These are phyloP conservation scores for Ictidomys tridecemlineatus DNA, from an alignment of 2,113 vertebrate species.

Conservation along the genomic window DNA sequence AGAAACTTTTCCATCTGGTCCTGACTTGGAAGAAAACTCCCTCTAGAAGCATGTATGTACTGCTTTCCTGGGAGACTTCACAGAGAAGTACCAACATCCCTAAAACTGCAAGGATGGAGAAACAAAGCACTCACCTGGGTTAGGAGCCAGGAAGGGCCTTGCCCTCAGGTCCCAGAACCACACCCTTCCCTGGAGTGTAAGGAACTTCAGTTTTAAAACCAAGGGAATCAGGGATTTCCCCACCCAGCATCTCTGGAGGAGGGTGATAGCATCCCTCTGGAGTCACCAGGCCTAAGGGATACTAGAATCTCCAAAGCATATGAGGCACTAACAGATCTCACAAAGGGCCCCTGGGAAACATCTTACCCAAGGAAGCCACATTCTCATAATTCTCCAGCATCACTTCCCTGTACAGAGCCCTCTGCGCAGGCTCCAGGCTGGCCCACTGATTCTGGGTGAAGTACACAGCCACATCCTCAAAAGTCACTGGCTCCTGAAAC, in stretches of 20 bases:
- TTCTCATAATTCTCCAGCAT: constrained; percentile 76
- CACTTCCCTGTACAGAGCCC: constrained; percentile 72
- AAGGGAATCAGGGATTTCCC: not conserved
- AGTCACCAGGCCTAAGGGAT: not conserved
- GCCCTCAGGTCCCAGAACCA: not conserved
- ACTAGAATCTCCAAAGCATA: not conserved
- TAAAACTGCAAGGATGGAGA: not conserved
- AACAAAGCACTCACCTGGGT: not conserved
- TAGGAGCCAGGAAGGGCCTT: not conserved
- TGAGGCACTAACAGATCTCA: not conserved
- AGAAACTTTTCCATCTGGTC: not conserved
- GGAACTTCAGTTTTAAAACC: not conserved
- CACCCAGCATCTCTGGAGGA: not conserved
- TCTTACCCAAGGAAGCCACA: constrained; percentile 66
- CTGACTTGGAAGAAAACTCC: not conserved
- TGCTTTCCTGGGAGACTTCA: not conserved
- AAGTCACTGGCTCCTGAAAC: constrained; percentile 74
- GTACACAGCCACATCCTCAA: constrained; percentile 73
- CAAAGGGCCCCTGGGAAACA: not conserved
- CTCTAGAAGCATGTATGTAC: not conserved
- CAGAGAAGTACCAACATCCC: not conserved
- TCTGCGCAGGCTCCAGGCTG: constrained; percentile 33
- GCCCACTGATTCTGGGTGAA: constrained; percentile 71
- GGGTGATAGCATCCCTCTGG: not conserved
- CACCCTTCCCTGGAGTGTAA: not conserved